Base-by-base conservation (phyloP, 2,113 vertebrate species). In the Rhinolophus ferrumequinum region DNA sequence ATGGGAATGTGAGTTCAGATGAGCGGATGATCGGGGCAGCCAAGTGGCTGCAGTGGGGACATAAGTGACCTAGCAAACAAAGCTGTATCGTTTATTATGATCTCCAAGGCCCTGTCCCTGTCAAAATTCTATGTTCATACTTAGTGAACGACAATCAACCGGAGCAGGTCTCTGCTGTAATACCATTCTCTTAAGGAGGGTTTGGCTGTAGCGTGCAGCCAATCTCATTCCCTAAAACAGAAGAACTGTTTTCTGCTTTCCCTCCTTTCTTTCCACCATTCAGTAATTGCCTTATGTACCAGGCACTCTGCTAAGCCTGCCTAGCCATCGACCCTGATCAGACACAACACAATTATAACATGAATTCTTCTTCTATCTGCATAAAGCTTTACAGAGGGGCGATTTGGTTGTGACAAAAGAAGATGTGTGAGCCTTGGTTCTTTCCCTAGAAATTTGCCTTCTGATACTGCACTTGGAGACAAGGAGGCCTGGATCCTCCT, bases 1-100 rank as follows among this genome's bases (percentile, higher is more conserved):
- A 30, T 50, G 82, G 15, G 79, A 89, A 84, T 67, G 73, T 92
- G 76, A 89, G 52, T 52, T 86, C 58, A 60, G 82, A 94, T 93
- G 87, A 84, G 92, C 70, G 90, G 95, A 81, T 26, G 83, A 38
- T 69, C 30, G 28, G 70, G 35, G 30, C 41, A 82, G 93, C 67
- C 26, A 38, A n/a, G 52, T 60, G 70, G 82, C 44, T 10, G 7
- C 33, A 35, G 1, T 12, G 24, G 50, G 28, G 10, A 30, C 7
- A 18, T 14, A 33, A 96, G 54, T n/a, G 54, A 77, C 8, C 38
- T 3, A 38, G 70, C 62, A 21, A 58, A 67, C 22, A 69, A 60
- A 72, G 19, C n/a, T 35, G 0, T 2, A 28, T 3, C 21, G 35
- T 35, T 70, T 30, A 7, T 21, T 56, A 22, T 88, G 54, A 18